These are phyloP conservation scores for Cyanoliseus patagonus DNA, from an alignment of 2,113 vertebrate genomes.

Conservation along the genomic window DNA sequence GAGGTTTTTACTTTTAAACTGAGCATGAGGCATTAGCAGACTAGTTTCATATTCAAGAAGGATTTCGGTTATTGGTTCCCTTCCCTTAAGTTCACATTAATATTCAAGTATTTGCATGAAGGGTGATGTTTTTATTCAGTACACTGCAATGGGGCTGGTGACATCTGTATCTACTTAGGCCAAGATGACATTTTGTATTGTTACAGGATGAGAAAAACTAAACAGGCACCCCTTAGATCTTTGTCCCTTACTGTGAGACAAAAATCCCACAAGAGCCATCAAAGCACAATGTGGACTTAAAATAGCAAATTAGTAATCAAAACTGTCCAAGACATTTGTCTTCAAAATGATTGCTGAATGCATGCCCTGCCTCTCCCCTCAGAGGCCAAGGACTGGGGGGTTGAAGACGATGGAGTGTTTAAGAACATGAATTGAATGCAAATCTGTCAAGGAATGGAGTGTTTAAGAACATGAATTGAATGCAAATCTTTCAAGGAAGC, in stretches of 20 bases:
- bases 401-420: background rate
- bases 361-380: background rate
- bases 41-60: background rate
- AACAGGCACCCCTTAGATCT: slow-evolving; percentile 65
- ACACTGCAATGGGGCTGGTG: slow-evolving; percentile 45
- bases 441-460: background rate
- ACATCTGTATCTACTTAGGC: slow-evolving; percentile 76
- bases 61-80: slow-evolving; percentile 2
- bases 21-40: background rate
- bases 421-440: background rate
- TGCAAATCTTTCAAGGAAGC: background rate
- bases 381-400: background rate
- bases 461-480: background rate
- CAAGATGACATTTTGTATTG: slow-evolving; percentile 71
- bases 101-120: slow-evolving; percentile 48
- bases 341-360: slow-evolving; percentile 46
- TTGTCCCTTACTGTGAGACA: slow-evolving; percentile 48
- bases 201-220: slow-evolving; percentile 73
- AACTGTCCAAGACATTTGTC: slow-evolving; percentile 63
- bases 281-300: slow-evolving; percentile 69
- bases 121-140: slow-evolving; percentile 28
- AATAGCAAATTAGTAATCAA: slow-evolving; percentile 76
- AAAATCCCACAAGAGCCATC: slow-evolving; percentile 67
- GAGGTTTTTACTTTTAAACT: background rate
- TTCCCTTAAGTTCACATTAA: slow-evolving; percentile 44